These are phyloP conservation scores for Galeopterus variegatus DNA, from an alignment of 2,113 vertebrate genomes.

Conservation along the genomic window DNA sequence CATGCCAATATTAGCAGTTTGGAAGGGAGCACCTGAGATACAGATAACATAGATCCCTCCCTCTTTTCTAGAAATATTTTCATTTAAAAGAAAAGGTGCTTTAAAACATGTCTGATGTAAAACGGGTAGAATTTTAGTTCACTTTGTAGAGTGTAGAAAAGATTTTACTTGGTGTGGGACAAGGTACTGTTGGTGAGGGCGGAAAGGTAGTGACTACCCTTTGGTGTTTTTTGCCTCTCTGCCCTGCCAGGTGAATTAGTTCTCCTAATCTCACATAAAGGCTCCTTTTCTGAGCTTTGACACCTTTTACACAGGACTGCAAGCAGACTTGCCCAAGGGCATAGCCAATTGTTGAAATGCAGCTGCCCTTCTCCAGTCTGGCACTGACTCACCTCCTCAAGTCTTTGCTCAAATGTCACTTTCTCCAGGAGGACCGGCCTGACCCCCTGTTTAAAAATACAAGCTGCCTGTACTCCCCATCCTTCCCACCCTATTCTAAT, in stretches of 20 bases:
- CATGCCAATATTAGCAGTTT: background rate
- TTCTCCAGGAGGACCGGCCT: background rate
- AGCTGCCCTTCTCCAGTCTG: background rate
- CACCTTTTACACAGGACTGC: background rate
- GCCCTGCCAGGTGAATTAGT: background rate
- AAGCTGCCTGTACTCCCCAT: background rate
- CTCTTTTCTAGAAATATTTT: background rate
- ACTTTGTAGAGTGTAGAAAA: background rate
- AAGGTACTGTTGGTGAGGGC: background rate
- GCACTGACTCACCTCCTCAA: background rate
- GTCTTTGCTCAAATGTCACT: background rate
- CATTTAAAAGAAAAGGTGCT: background rate
- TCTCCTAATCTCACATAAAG: background rate
- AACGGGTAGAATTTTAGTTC: background rate
- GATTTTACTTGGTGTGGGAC: background rate
- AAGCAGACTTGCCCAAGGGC: background rate
- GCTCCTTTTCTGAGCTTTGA: background rate
- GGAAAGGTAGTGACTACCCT: background rate
- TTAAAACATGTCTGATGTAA: background rate
- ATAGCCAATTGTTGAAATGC: background rate
- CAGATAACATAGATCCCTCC: background rate
- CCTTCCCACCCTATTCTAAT: background rate
- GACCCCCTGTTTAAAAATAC: background rate
- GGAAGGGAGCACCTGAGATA: background rate
- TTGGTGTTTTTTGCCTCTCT: background rate